Evolutionary conservation across 1,140 invertebrate genomes (phyloP), one percentile per base, ranked within the genome.

Genomic region (Pseudomyrmex pallidus): DNA sequence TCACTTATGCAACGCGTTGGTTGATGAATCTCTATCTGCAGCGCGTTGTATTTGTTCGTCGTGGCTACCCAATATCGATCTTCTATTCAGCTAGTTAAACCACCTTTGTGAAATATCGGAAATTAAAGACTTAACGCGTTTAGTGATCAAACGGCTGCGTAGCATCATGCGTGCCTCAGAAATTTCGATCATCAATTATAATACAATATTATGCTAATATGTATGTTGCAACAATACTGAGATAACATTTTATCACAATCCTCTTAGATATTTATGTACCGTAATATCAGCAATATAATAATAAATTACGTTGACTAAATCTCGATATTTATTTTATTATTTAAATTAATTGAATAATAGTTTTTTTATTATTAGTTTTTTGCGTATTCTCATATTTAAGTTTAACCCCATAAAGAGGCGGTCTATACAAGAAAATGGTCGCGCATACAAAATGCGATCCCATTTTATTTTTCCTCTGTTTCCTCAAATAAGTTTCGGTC

Each of bases 1-100:
- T 82, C 59, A 48, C 78, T 82, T 82, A 74, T 44, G 48, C 68
- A 62, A 46, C 70, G 70, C 78, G 70, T 64, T 59, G 74, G 78
- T 68, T 74, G 72, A 82, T 74, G 70, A 82, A 50, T 54, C 61
- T 54, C 61, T 63, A 57, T 57, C 64, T 59, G 76, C 64, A 80
- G 70, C 48, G 70, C 17, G 48, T 48, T 50, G 17, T 56, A 74
- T 82, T 82, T 50, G 68, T 82, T 82, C 61, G 68, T 73, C 78
- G 70, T 35, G 59, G 54, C 66, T n/a, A 48, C 44, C 22, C 54
- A 10, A 72, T 80, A 80, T 80, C 44, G 76, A 72, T 72, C 54
- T 59, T 48, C 46, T 50, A 72, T 80, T 72, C n/a, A 61, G 44
- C 22, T 70, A 20, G 22, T 70, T 80, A 80, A 50, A 12, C 54